Evolutionary conservation across 2,888 invertebrate genomes (phyloP).

Genomic region (Notodonta dromedarius): DNA sequence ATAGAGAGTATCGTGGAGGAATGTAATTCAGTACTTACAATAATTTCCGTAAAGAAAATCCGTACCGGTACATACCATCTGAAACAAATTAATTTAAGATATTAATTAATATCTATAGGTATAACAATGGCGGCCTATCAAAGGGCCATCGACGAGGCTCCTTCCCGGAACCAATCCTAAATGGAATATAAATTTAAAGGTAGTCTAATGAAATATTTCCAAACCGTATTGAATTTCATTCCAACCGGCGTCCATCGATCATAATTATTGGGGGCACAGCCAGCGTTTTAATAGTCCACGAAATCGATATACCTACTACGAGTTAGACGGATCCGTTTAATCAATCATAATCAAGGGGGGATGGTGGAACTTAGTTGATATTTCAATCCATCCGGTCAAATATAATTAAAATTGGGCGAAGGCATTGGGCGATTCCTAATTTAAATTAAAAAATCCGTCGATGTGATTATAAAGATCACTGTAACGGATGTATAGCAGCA

Average conservation of each 20-base stretch:
- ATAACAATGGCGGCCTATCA: conserved; percentile 13
- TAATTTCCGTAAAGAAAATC: neutral
- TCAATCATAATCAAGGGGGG: conserved; percentile 19
- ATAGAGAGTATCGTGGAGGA: too few relatives aligned
- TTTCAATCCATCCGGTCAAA: too few relatives aligned
- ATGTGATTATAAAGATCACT: too few relatives aligned
- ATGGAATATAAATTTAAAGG: conserved; percentile 23
- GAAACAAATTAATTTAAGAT: neutral
- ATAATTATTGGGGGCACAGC: conserved; percentile 33
- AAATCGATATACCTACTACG: conserved; percentile 27
- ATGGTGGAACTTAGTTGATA: neutral
- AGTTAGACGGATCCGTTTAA: conserved; percentile 35
- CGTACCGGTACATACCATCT: neutral
- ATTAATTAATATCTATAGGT: neutral
- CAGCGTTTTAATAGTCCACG: conserved; percentile 33
- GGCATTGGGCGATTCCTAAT: too few relatives aligned
- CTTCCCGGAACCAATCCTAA: conserved; percentile 13
- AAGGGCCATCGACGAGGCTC: conserved; percentile 12
- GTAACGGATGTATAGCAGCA: neutral
- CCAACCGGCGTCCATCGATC: conserved; percentile 37
- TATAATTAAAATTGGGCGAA: too few relatives aligned
- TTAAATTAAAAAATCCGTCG: too few relatives aligned
- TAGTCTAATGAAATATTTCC: conserved; percentile 24
- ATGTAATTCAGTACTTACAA: neutral
- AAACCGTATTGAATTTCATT: conserved; percentile 37